Percentiles rank a stretch among this genome's conserved stretches.
These are phyloP conservation scores for Melieria picta DNA, from an alignment of 2,888 invertebrate genomes.

Conservation along the genomic window DNA sequence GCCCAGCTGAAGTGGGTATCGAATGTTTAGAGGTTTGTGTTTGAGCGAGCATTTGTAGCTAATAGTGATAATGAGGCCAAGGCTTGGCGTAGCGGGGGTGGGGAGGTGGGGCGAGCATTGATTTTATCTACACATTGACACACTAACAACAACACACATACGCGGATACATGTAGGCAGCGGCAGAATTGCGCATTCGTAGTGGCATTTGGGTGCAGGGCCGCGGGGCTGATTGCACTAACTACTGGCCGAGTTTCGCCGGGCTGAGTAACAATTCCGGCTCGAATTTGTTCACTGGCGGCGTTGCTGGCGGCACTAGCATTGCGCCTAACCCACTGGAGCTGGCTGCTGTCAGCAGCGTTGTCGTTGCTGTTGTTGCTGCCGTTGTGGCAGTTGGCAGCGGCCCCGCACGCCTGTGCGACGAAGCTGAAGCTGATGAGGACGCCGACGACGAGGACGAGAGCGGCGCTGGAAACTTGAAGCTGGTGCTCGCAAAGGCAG, in stretches of 20 bases:
- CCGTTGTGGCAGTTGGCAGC: constrained; percentile 25
- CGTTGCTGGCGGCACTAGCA: constrained; percentile 21
- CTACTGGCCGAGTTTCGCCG: constrained; percentile 66
- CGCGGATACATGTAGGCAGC: no score
- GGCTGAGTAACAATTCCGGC: constrained; percentile 65
- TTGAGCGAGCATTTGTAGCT: no score
- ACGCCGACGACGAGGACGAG: constrained; percentile 41
- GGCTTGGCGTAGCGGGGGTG: no score
- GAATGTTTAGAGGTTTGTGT: neutral
- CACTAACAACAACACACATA: no score
- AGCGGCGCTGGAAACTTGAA: constrained; percentile 44
- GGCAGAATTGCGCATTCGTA: no score
- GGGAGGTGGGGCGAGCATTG: no score
- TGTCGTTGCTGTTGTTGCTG: neutral
- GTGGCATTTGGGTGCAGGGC: no score
- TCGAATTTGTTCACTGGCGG: constrained; percentile 54
- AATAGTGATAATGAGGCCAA: no score
- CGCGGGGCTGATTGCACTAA: neutral
- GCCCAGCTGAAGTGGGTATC: no score
- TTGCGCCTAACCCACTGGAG: constrained; percentile 21
- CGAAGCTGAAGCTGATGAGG: constrained; percentile 40
- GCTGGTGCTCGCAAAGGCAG: constrained; percentile 29
- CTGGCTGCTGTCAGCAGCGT: neutral
- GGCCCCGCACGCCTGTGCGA: constrained; percentile 36
- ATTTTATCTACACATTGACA: no score